Percentiles rank a stretch among this genome's conserved stretches.
These are phyloP conservation scores for Talpa occidentalis DNA, from an alignment of 2,113 vertebrate species.

Conservation along the genomic window DNA sequence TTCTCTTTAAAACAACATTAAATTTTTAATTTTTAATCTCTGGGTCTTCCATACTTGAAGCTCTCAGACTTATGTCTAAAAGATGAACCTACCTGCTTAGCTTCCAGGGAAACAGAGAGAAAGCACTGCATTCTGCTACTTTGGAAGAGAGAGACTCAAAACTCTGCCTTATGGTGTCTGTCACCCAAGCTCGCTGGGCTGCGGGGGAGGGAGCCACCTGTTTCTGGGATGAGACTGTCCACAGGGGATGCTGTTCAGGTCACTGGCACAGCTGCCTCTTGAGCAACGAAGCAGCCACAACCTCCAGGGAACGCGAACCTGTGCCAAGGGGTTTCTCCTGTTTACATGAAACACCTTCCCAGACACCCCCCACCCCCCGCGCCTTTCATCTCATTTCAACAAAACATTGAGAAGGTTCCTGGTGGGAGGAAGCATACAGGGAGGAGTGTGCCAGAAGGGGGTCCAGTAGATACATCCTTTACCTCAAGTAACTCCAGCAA, in stretches of 20 bases:
- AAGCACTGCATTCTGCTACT: slow-evolving; percentile 4
- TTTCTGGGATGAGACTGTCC: neutral
- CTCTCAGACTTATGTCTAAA: slow-evolving; percentile 32
- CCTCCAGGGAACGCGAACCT: neutral
- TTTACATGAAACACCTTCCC: neutral
- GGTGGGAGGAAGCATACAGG: neutral
- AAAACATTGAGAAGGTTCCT: neutral
- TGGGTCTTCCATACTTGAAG: neutral
- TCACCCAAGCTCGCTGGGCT: slow-evolving; percentile 52
- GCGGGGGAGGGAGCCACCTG: neutral
- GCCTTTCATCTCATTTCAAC: neutral
- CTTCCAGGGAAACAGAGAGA: slow-evolving; percentile 22
- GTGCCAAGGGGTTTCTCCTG: neutral
- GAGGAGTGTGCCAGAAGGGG: neutral
- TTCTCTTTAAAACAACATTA: slow-evolving; percentile 41
- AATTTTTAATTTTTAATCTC: slow-evolving; percentile 30
- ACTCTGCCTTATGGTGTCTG: slow-evolving; percentile 68
- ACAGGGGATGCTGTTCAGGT: neutral
- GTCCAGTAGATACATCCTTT: neutral
- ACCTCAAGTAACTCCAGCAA: neutral
- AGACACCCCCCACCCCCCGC: neutral
- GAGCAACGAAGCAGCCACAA: neutral
- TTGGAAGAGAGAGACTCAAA: slow-evolving; percentile 43
- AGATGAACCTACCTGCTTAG: slow-evolving; percentile 64
- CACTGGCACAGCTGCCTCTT: neutral